Evolutionary conservation across 2,797 vertebrate species (phyloP), one percentile per base, ranked within the genome.

Genomic region (Choloepus didactylus): DNA sequence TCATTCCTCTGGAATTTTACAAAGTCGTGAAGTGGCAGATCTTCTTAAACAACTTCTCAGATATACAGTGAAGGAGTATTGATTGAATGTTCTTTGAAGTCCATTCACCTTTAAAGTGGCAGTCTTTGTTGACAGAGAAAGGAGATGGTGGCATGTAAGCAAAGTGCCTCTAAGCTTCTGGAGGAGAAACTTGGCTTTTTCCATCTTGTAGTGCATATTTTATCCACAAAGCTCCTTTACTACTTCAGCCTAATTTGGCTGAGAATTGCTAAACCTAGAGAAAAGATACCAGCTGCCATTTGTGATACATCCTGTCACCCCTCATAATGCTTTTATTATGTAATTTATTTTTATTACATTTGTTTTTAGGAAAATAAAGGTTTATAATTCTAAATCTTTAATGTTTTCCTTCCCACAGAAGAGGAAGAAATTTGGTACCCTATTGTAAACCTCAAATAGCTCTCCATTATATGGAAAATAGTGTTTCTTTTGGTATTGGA

Each of bases 101-200:
- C 80, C 56, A 31, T 1, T 77, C 93, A 96, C 92, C 75, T 98
- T 97, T 97, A 96, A 97, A 87, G 97, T 69, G 89, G 16, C 87
- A 97, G 95, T 19, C 87, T 96, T 95, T 56, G 72, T 54, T 97
- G n/a, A 97, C 94, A 97, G 97, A 97, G 89, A 29, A 88, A 94
- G 85, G 73, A 89, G 9, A 79, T 79, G 94, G 73, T 46, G 89
- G 81, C 87, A 94, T 44, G 59, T 96, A 94, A 96, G 60, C 0
- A 1, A 73, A 96, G 49, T 76, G 41, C 59, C 67, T 67, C 86
- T 93, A 67, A 59, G 64, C 59, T 95, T 59, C 91, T 89, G 49
- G 44, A 89, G 76, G 18, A 12, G 15, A 38, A 77, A 73, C 75
- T 9, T 64, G 0, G 21, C 31, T 83, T 19, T 75, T 93, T 82